Evolutionary conservation across 1,140 invertebrate species (phyloP).

Genomic region (Camponotus pennsylvanicus): DNA sequence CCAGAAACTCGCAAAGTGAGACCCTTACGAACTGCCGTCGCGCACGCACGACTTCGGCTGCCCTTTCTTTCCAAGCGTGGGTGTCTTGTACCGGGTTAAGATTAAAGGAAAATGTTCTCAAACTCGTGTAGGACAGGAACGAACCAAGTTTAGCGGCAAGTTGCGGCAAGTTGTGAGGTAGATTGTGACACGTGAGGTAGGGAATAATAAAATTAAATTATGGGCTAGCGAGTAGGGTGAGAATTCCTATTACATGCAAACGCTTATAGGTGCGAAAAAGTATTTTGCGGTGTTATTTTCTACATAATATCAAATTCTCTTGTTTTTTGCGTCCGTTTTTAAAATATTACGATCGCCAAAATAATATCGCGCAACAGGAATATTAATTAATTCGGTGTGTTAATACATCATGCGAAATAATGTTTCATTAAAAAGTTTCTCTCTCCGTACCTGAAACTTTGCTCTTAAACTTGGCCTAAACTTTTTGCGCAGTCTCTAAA

Average conservation of each 20-base stretch:
- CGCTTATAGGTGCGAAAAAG: not conserved
- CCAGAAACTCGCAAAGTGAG: slow-evolving; percentile 14
- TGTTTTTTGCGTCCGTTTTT: not conserved
- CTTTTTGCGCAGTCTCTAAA: slow-evolving; percentile 33
- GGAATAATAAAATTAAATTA: slow-evolving; percentile 42
- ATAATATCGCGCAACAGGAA: slow-evolving; percentile 3
- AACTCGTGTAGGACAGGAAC: slow-evolving; percentile 25
- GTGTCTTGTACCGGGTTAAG: slow-evolving; percentile 38
- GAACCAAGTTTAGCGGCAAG: slow-evolving; percentile 20
- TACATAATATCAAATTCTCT: not conserved
- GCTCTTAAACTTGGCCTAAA: slow-evolving; percentile 37
- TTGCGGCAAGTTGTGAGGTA: slow-evolving; percentile 5
- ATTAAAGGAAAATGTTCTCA: slow-evolving; percentile 63
- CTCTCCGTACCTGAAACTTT: slow-evolving; percentile 27
- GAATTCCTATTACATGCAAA: not conserved
- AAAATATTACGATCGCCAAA: not conserved
- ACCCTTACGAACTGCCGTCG: slow-evolving; percentile 13
- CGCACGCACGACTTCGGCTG: not conserved
- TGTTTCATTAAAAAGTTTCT: slow-evolving; percentile 58
- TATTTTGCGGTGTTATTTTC: not conserved
- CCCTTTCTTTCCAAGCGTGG: slow-evolving; percentile 19
- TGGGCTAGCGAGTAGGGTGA: not conserved
- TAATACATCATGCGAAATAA: slow-evolving; percentile 57
- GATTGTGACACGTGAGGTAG: slow-evolving; percentile 5
- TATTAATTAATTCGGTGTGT: slow-evolving; percentile 43